These are phyloP conservation scores for Ursus arctos DNA, from an alignment of 2,113 vertebrate genomes.

Conservation along the genomic window DNA sequence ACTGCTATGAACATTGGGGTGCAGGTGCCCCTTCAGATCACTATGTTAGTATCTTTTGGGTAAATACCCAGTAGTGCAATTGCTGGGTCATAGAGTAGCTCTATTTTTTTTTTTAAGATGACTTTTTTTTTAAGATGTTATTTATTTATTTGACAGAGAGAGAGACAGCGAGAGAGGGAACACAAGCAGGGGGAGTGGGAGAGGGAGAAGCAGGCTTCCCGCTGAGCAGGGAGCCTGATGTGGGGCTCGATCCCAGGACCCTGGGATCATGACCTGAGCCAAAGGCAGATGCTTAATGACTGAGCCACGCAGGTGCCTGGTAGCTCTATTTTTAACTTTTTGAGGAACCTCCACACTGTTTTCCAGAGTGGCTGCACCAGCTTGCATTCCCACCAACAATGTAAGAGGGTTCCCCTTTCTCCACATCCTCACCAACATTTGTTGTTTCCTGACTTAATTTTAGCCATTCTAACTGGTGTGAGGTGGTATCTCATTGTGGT, in stretches of 20 bases:
- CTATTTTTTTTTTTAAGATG: not conserved
- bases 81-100: not conserved
- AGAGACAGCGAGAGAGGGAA: no score
- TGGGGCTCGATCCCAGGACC: no score
- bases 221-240: no score
- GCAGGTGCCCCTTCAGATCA: not conserved
- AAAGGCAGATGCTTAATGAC: no score
- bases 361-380: not conserved
- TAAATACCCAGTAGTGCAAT: not conserved
- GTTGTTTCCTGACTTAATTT: not conserved
- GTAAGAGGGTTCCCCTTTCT: not conserved
- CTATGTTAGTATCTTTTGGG: not conserved
- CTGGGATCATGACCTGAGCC: no score
- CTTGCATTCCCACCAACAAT: not conserved
- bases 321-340: not conserved
- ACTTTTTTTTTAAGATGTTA: no score
- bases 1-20: not conserved
- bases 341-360: not conserved
- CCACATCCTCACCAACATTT: not conserved
- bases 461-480: not conserved
- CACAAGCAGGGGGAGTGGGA: no score
- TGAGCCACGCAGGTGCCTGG: no score
- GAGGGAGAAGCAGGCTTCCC: no score
- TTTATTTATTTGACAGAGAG: no score
- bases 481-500: not conserved